These are phyloP conservation scores for Coenonympha glycerion DNA, from an alignment of 2,888 invertebrate species.

Conservation along the genomic window DNA sequence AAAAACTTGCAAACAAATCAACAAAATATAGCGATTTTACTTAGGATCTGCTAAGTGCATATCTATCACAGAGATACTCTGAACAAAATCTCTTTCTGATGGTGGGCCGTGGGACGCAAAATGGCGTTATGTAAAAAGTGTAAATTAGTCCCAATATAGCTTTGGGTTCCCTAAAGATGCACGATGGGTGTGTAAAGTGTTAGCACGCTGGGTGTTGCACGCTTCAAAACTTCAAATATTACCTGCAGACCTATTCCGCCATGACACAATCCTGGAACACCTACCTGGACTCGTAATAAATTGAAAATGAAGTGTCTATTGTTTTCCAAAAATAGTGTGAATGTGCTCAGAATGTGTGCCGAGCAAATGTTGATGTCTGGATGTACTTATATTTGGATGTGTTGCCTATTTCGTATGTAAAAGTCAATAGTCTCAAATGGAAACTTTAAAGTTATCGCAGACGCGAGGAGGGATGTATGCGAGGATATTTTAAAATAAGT, in stretches of 20 bases:
- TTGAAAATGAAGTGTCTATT: conserved; percentile 22
- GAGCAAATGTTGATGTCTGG: conserved; percentile 16
- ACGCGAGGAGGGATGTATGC: conserved; percentile 21
- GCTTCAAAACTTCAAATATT: conserved; percentile 40
- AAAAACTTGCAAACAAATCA: not conserved
- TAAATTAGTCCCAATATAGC: conserved; percentile 18
- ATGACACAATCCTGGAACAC: conserved; percentile 51
- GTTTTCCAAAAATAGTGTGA: conserved; percentile 25
- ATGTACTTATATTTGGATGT: conserved; percentile 11
- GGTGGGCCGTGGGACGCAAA: not conserved
- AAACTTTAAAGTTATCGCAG: conserved; percentile 6
- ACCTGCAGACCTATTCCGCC: conserved; percentile 49
- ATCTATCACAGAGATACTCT: not conserved
- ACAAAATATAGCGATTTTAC: too few species aligned
- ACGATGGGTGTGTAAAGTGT: conserved; percentile 34
- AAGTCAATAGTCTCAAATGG: conserved; percentile 16
- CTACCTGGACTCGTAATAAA: conserved; percentile 50
- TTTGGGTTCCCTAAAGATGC: conserved; percentile 37
- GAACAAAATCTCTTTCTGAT: not conserved
- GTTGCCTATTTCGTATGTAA: conserved; percentile 21
- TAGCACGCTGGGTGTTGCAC: conserved; percentile 56
- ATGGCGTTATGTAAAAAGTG: not conserved
- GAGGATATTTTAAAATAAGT: conserved; percentile 11
- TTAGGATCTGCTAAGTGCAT: not conserved
- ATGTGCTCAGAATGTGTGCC: conserved; percentile 22